Evolutionary conservation across 2,797 vertebrate genomes (phyloP).

Genomic region (Cuculus canorus): DNA sequence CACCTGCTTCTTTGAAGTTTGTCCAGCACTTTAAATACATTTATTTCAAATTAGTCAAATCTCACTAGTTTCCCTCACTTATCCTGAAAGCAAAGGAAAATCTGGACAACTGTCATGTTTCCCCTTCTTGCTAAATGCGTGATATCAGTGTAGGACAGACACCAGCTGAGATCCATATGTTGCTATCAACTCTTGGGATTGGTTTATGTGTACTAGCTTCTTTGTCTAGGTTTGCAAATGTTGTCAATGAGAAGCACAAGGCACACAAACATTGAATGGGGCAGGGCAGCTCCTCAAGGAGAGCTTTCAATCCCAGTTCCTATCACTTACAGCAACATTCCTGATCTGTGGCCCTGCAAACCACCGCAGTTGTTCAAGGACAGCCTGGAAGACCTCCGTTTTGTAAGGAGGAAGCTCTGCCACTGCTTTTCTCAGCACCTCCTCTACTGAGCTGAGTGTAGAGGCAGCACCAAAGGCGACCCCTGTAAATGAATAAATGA

Average conservation of each 20-base stretch:
- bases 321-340: slow-evolving; percentile 89
- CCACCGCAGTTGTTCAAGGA: slow-evolving; percentile 92
- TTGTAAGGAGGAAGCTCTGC: slow-evolving; percentile 78
- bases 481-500: slow-evolving; percentile 73
- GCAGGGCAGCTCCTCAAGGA: neutral
- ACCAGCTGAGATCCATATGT: neutral
- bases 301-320: neutral
- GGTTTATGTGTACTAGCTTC: neutral
- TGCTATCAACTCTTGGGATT: neutral
- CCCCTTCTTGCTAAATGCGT: neutral
- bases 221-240: neutral
- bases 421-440: slow-evolving; percentile 77
- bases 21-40: neutral
- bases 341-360: slow-evolving; percentile 94
- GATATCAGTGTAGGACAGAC: neutral
- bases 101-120: neutral
- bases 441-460: slow-evolving; percentile 81
- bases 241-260: neutral
- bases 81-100: neutral
- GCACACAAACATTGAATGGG: neutral
- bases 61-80: neutral
- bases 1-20: neutral
- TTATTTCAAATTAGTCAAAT: neutral
- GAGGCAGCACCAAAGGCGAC: slow-evolving; percentile 88
- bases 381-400: slow-evolving; percentile 85